Conservation (phyloP, 2,797 vertebrate species). For the Hydrolagus colliei region DNA sequence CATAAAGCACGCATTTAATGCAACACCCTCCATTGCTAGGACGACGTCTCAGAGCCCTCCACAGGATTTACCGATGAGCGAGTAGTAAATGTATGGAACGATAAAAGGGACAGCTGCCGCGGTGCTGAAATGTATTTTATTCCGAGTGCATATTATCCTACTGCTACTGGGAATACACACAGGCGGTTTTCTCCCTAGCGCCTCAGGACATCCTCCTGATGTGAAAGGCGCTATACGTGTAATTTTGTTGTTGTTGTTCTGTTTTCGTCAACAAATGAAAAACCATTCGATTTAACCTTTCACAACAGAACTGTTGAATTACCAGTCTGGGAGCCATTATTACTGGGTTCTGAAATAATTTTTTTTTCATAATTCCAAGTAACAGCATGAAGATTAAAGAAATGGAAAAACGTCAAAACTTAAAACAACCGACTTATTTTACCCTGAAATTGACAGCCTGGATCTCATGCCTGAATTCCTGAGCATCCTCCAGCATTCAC, state of each 20-base stretch:
- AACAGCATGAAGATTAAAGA: background rate
- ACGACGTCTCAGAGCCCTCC: too few species aligned
- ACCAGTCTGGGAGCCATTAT: background rate
- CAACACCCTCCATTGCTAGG: too few species aligned
- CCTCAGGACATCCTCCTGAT: too few species aligned
- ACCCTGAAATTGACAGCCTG: slow-evolving; percentile 48
- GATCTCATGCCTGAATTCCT: slow-evolving; percentile 55
- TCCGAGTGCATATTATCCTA: background rate
- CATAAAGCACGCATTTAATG: too few species aligned
- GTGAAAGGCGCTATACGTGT: background rate
- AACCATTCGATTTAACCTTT: background rate
- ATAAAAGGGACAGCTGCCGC: too few species aligned
- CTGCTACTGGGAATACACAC: background rate
- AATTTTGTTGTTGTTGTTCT: background rate
- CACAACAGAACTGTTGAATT: background rate
- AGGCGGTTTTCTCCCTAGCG: background rate
- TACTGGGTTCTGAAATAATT: background rate
- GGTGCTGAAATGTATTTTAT: too few species aligned
- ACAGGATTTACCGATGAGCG: too few species aligned
- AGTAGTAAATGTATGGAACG: too few species aligned
- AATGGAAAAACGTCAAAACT: background rate
- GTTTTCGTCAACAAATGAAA: background rate
- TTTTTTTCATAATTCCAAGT: slow-evolving; percentile 17
- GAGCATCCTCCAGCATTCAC: slow-evolving; percentile 45
- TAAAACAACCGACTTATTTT: background rate